Evolutionary conservation across 1,140 invertebrate genomes (phyloP).

Genomic region (Cataglyphis hispanica): DNA sequence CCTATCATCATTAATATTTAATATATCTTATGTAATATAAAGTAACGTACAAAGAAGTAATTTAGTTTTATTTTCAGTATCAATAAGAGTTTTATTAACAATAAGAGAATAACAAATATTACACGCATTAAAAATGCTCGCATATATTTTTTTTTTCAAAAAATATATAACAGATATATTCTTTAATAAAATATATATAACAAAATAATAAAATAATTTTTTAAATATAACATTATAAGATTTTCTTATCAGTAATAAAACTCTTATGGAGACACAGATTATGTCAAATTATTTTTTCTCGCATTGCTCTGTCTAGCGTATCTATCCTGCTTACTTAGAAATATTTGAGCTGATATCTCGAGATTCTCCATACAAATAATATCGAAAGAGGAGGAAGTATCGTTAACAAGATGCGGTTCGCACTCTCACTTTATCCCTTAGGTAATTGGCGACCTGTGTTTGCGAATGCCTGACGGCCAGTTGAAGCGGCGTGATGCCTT

Average conservation of each 20-base stretch:
- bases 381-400: slow-evolving; percentile 11
- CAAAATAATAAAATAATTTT: slow-evolving; percentile 39
- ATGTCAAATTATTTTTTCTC: not conserved
- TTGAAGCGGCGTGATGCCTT: slow-evolving; percentile 90
- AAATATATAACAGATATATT: slow-evolving; percentile 22
- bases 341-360: slow-evolving; percentile 46
- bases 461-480: slow-evolving; percentile 88
- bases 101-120: slow-evolving; percentile 35
- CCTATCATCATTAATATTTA: slow-evolving; percentile 9
- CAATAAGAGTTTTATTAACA: slow-evolving; percentile 28
- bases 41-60: not conserved
- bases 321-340: slow-evolving; percentile 58
- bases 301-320: not conserved
- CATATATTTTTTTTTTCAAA: not conserved
- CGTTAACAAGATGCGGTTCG: slow-evolving; percentile 76
- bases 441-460: slow-evolving; percentile 88
- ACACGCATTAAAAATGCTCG: not conserved
- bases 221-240: slow-evolving; percentile 33
- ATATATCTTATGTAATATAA: not conserved
- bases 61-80: not conserved
- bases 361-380: slow-evolving; percentile 27
- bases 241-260: slow-evolving; percentile 21
- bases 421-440: slow-evolving; percentile 84
- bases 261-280: not conserved
- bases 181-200: slow-evolving; percentile 32